A percentile compares a stretch with the other conserved stretches of the same genome.
Conservation (phyloP, 2,888 invertebrate genomes). For the Notocelia uddmanniana region DNA sequence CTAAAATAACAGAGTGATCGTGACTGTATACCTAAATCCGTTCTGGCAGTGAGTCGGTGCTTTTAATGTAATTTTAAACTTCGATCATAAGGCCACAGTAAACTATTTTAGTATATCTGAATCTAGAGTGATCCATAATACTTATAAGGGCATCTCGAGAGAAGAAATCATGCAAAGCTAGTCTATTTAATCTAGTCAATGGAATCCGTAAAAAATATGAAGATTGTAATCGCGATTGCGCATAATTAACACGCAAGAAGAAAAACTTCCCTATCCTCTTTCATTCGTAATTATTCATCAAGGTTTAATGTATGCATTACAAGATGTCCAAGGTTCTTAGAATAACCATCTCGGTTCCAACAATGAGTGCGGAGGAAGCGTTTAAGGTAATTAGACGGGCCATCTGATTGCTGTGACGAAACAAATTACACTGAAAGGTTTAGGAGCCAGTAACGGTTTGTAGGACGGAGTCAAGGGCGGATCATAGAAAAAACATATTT, state of each 20-base stretch:
- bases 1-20: slow-evolving; percentile 24
- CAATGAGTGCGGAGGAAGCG: slow-evolving; percentile 43
- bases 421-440: slow-evolving; percentile 30
- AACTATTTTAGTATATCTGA: too few species aligned
- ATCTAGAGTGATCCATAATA: too few species aligned
- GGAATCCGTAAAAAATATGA: too few species aligned
- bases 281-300: slow-evolving; percentile 33
- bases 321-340: slow-evolving; percentile 40
- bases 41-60: background rate
- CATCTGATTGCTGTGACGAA: slow-evolving; percentile 41
- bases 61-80: background rate
- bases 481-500: background rate
- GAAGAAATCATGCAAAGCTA: too few species aligned
- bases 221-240: slow-evolving; percentile 20
- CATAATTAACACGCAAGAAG: slow-evolving; percentile 24
- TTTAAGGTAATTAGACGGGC: slow-evolving; percentile 39
- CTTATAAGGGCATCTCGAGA: too few species aligned
- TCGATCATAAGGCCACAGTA: background rate
- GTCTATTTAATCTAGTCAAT: too few species aligned
- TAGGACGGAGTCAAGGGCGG: background rate
- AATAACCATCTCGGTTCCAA: slow-evolving; percentile 38
- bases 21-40: slow-evolving; percentile 4
- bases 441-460: slow-evolving; percentile 12
- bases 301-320: slow-evolving; percentile 35
- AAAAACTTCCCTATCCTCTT: slow-evolving; percentile 28